Percentiles rank a stretch among this genome's conserved stretches.
Evolutionary conservation across 1,140 invertebrate species (phyloP).

Genomic region (Drosophila yakuba): DNA sequence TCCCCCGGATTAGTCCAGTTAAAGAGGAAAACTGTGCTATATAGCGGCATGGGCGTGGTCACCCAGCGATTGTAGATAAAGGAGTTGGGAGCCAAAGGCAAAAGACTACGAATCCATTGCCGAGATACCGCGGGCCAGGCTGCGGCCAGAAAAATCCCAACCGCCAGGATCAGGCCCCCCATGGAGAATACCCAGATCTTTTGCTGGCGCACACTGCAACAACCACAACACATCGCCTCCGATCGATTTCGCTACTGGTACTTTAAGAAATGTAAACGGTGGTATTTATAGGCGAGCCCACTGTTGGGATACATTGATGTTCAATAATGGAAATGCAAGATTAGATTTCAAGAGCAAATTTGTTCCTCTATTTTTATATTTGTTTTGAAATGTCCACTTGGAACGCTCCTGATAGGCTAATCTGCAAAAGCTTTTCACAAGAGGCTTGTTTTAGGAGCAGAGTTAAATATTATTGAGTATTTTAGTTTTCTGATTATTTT

Average conservation of each 20-base stretch:
- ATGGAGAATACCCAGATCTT: slow-evolving; percentile 74
- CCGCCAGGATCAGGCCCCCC: slow-evolving; percentile 30
- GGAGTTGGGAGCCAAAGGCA: slow-evolving; percentile 87
- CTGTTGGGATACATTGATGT: slow-evolving; percentile 2
- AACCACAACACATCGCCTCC: slow-evolving; percentile 65
- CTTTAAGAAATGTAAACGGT: neutral
- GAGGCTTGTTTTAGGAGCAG: slow-evolving; percentile 3
- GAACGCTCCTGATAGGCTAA: slow-evolving; percentile 1
- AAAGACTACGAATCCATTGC: slow-evolving; percentile 75
- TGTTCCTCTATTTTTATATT: slow-evolving; percentile 8
- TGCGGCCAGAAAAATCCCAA: slow-evolving; percentile 52
- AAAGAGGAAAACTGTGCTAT: slow-evolving; percentile 90
- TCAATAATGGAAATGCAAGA: neutral
- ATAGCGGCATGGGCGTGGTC: slow-evolving; percentile 90
- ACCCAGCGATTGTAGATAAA: slow-evolving; percentile 89
- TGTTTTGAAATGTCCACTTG: slow-evolving; percentile 3
- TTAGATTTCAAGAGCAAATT: slow-evolving; percentile 16
- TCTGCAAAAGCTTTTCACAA: neutral
- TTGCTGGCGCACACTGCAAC: slow-evolving; percentile 71
- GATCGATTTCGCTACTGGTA: slow-evolving; percentile 8
- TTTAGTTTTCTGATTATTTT: neutral
- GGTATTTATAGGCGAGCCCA: slow-evolving; percentile 22
- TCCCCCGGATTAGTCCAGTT: slow-evolving; percentile 92
- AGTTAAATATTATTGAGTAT: neutral
- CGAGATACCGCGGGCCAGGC: slow-evolving; percentile 62